These are phyloP conservation scores for Siphamia tubifer DNA, from an alignment of 2,113 vertebrate species.

Conservation along the genomic window DNA sequence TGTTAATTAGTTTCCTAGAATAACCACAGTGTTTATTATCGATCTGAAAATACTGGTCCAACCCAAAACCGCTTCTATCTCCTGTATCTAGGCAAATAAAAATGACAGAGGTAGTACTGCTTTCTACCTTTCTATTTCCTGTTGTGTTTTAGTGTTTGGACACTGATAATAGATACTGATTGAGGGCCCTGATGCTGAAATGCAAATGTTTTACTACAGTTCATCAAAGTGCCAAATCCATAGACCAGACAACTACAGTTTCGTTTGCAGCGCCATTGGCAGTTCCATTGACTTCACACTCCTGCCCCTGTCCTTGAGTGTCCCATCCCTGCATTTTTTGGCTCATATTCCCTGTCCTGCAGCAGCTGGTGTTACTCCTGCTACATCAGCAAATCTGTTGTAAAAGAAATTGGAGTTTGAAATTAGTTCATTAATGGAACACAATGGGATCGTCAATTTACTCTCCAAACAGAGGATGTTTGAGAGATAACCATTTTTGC, in stretches of 20 bases:
- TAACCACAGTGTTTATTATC: background rate
- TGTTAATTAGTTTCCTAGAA: slow-evolving; percentile 40
- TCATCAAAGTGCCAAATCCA: background rate
- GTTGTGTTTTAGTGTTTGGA: too few species aligned
- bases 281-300: too few species aligned
- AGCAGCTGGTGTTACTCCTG: slow-evolving; percentile 38
- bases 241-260: background rate
- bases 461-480: background rate
- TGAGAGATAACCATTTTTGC: background rate
- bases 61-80: background rate
- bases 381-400: slow-evolving; percentile 48
- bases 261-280: background rate
- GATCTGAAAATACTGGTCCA: background rate
- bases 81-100: background rate
- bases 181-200: too few species aligned
- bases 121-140: too few species aligned
- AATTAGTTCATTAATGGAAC: slow-evolving; percentile 26
- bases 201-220: too few species aligned
- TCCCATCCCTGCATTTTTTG: background rate
- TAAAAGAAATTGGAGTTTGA: slow-evolving; percentile 17
- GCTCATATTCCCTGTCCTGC: slow-evolving; percentile 6
- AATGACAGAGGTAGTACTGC: too few species aligned
- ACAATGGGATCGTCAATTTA: slow-evolving; percentile 1
- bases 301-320: background rate
- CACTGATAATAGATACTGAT: too few species aligned